Evolutionary conservation across 2,888 invertebrate species (phyloP).

Genomic region (Monochamus alternatus): DNA sequence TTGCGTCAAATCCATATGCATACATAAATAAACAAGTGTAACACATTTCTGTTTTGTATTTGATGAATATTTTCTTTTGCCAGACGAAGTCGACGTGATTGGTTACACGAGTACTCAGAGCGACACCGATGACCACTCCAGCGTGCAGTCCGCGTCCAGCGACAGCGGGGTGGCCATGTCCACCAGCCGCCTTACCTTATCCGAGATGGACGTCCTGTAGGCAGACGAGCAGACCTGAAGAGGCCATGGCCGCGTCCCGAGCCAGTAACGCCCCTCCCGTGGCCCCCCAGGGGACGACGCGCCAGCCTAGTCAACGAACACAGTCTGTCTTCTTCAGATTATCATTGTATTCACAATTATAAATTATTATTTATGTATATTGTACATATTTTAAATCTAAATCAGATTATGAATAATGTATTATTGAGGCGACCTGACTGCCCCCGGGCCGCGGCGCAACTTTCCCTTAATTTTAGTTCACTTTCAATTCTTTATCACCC

Average conservation of each 20-base stretch:
- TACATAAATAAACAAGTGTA: too few species aligned
- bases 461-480: slow-evolving; percentile 50
- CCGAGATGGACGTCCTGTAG: slow-evolving; percentile 74
- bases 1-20: too few species aligned
- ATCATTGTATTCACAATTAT: slow-evolving; percentile 63
- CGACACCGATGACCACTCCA: slow-evolving; percentile 90
- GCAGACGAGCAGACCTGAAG: slow-evolving; percentile 56
- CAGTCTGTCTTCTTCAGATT: slow-evolving; percentile 58
- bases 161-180: slow-evolving; percentile 84
- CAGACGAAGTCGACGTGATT: slow-evolving; percentile 90
- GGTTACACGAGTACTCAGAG: slow-evolving; percentile 90
- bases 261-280: slow-evolving; percentile 57
- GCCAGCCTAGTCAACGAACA: slow-evolving; percentile 65
- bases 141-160: slow-evolving; percentile 83
- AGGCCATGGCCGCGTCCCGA: slow-evolving; percentile 62
- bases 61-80: slow-evolving; percentile 30
- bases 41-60: too few species aligned
- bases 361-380: slow-evolving; percentile 68
- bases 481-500: slow-evolving; percentile 40
- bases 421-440: slow-evolving; percentile 61
- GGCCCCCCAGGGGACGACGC: slow-evolving; percentile 50
- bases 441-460: slow-evolving; percentile 61
- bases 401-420: slow-evolving; percentile 61
- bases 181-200: slow-evolving; percentile 78
- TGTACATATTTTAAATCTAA: slow-evolving; percentile 68